phyloP scores from a whole-genome alignment of 2,113 vertebrate species.

The Tenebrosternarchus preto region DNA sequence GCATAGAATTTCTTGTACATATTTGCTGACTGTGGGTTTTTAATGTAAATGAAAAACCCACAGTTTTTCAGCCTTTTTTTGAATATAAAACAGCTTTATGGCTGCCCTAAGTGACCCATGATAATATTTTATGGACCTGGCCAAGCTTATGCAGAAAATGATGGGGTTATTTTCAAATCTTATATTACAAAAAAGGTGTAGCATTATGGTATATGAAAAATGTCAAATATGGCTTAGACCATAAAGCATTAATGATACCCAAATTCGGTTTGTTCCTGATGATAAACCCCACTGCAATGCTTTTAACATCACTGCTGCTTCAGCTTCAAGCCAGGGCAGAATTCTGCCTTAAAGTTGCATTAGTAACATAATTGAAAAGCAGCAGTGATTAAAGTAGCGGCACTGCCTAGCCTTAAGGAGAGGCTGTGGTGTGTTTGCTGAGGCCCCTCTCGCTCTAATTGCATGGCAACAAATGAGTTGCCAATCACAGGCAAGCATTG shows the following conservation, averaged over 20 bases:
- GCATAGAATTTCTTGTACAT: too few species aligned
- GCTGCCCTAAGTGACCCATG: too few species aligned
- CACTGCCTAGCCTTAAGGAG: conserved; percentile 47
- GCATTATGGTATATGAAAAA: too few species aligned
- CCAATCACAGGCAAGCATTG: conserved; percentile 77
- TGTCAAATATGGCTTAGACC: too few species aligned
- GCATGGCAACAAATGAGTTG: conserved; percentile 76
- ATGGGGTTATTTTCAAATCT: too few species aligned
- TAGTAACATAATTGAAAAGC: conserved; percentile 26
- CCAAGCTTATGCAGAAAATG: too few species aligned
- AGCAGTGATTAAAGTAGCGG: conserved; percentile 40
- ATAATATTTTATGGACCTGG: too few species aligned
- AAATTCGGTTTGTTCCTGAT: not conserved
- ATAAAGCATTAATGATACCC: not conserved
- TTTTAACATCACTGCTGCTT: not conserved
- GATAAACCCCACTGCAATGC: not conserved
- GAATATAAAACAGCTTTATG: too few species aligned
- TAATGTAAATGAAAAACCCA: too few species aligned
- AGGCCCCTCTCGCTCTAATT: conserved; percentile 69
- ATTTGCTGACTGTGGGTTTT: too few species aligned
- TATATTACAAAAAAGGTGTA: too few species aligned
- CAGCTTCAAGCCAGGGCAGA: not conserved
- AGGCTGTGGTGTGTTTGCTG: conserved; percentile 61
- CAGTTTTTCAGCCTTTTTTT: too few species aligned
- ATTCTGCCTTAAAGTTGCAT: not conserved